A percentile compares a stretch with the other conserved stretches of the same genome.
Conservation (phyloP, 2,113 vertebrate species). For the Pandion haliaetus region DNA sequence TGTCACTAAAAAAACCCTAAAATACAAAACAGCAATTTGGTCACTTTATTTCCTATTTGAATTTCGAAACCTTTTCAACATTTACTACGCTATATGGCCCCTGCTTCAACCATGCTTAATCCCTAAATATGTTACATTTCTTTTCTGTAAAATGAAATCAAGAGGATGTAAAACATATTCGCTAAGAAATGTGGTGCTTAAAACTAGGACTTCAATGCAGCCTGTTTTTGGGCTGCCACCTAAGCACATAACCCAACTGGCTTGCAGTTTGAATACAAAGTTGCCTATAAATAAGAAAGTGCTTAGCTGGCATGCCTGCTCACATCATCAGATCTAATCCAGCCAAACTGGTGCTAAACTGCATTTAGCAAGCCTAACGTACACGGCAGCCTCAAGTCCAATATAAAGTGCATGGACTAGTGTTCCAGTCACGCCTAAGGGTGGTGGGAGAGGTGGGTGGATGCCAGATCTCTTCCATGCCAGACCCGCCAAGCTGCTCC, state of each 20-base stretch:
- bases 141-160: not conserved
- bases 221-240: not conserved
- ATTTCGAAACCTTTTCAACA: not conserved
- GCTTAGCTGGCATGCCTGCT: rapidly evolving
- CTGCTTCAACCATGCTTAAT: not conserved
- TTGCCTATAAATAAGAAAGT: not conserved
- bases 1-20: not conserved
- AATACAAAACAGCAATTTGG: not conserved
- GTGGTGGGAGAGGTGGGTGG: not conserved
- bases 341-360: not conserved
- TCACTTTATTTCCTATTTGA: not conserved
- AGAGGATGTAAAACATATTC: not conserved
- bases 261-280: rapidly evolving
- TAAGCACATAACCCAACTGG: not conserved
- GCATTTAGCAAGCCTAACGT: not conserved
- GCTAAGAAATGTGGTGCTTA: not conserved
- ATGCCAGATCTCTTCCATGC: not conserved
- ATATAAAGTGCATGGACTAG: not conserved
- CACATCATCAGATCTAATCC: not conserved
- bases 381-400: not conserved
- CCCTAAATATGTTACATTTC: not conserved
- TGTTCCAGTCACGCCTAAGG: not conserved
- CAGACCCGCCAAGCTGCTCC: not conserved
- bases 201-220: not conserved
- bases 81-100: not conserved